Base-by-base conservation (phyloP, 2,113 vertebrate genomes). In the Sapayoa aenigma region DNA sequence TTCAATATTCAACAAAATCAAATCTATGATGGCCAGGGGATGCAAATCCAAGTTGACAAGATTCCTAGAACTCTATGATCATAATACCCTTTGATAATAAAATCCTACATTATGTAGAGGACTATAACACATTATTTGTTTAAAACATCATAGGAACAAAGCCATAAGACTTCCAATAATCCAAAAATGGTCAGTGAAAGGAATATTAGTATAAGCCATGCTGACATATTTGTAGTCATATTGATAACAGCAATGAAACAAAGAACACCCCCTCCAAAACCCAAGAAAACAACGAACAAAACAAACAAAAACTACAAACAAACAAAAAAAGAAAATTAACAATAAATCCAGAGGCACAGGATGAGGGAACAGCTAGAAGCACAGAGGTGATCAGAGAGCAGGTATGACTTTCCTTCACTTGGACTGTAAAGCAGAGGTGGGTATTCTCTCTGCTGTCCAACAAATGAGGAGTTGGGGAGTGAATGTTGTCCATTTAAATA, bases 401-500 rank as follows among this genome's bases (percentile, higher is more conserved):
- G 24, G 44, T 9, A 35, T 10, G 7, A 65, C 33, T 62, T 81
- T 72, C 53, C 50, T 71, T 30, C 25, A 23, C 31, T 52, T 2
- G 0, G 7, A 35, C 21, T 63, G 30, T 46, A 55, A 39, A 49
- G 27, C 3, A 71, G 16, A 62, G 33, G 9, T 27, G 20, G 12
- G 7, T 71, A 55, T 71, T 71, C 60, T 59, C 62, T 21, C 17
- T 1, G 0, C 6, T 76, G 33, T 68, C 20, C 58, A 84, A 76
- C 72, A 56, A 18, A n/a, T 1, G 8, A 14, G 12, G 8, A 13
- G 3, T 9, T 30, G 5, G 4, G 14, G 5, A 13, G 8, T 6
- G 9, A 8, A 12, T 42, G 41, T 2, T 63, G 14, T 4, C 25
- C 73, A n/a, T 78, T 77, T 65, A 67, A 84, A 50, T 13, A 72